These are phyloP conservation scores for Dermochelys coriacea DNA, from an alignment of 2,797 vertebrate genomes.

Conservation along the genomic window DNA sequence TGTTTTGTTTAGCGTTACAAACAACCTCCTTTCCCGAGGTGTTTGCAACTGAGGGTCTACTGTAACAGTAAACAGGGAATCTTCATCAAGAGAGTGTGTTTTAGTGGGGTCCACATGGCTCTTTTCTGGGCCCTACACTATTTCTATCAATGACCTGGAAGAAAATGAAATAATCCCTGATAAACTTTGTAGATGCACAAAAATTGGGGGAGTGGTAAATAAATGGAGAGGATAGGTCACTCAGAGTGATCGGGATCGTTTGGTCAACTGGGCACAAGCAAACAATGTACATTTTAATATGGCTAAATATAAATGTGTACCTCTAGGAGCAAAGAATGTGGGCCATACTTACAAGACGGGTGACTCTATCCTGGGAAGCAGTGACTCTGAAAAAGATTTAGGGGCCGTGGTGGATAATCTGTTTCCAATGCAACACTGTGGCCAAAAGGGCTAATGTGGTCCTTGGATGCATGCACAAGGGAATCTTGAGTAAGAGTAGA, in stretches of 20 bases:
- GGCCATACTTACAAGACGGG: background rate
- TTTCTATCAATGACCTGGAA: too few relatives aligned
- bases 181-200: too few relatives aligned
- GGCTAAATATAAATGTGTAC: background rate
- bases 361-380: background rate
- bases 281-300: background rate
- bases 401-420: too few relatives aligned
- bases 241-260: background rate
- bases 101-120: too few relatives aligned
- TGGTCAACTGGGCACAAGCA: background rate
- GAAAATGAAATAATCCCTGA: too few relatives aligned
- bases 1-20: too few relatives aligned
- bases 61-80: too few relatives aligned
- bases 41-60: too few relatives aligned
- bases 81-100: too few relatives aligned
- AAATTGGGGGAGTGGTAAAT: background rate
- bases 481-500: background rate
- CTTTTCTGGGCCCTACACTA: too few relatives aligned
- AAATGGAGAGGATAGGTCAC: background rate
- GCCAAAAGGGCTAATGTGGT: background rate
- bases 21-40: too few relatives aligned
- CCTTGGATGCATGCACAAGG: background rate
- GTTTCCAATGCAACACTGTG: background rate
- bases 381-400: background rate
- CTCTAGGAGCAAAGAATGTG: background rate